These are phyloP conservation scores for Mesorhabditis belari DNA, from an alignment of 2,888 invertebrate species.

Conservation along the genomic window DNA sequence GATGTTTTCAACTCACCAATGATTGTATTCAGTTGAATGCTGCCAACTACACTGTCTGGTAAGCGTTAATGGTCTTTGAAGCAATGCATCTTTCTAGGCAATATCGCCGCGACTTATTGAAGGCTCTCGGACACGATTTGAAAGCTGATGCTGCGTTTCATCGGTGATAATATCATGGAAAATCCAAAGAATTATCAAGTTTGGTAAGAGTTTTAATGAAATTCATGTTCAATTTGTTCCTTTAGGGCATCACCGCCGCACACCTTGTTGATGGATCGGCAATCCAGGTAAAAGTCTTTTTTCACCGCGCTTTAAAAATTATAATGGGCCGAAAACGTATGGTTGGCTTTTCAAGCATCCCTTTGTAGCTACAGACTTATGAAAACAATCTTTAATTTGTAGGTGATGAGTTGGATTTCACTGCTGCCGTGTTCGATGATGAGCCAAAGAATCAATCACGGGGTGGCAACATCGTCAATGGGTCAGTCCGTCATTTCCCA, in stretches of 20 bases:
- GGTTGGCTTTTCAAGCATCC: no score
- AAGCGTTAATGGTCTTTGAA: no score
- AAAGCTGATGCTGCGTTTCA: constrained; percentile 69
- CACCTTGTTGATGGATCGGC: constrained; percentile 78
- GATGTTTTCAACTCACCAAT: constrained; percentile 77
- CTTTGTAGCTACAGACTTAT: no score
- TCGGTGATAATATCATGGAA: constrained; percentile 67
- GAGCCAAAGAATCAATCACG: constrained; percentile 98
- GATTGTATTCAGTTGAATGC: constrained; percentile 85
- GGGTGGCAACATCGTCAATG: constrained; percentile 94
- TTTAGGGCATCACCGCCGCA: constrained; percentile 88
- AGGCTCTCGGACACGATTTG: constrained; percentile 73
- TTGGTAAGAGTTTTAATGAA: no score
- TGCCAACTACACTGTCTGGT: constrained; percentile 98
- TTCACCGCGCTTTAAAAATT: no score
- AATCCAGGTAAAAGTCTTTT: no score
- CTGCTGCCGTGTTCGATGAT: constrained; percentile 69
- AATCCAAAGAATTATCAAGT: constrained; percentile 94
- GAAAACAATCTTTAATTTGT: no score
- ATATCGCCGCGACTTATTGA: constrained; percentile 74
- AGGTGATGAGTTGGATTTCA: constrained; percentile 72
- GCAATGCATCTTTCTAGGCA: no score
- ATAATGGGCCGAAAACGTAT: no score
- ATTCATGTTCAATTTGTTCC: no score
- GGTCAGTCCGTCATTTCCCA: constrained; percentile 57